Evolutionary conservation across 2,888 invertebrate species (phyloP), one percentile per base, ranked within the genome.

Genomic region (Eustalomyia histrio): DNA sequence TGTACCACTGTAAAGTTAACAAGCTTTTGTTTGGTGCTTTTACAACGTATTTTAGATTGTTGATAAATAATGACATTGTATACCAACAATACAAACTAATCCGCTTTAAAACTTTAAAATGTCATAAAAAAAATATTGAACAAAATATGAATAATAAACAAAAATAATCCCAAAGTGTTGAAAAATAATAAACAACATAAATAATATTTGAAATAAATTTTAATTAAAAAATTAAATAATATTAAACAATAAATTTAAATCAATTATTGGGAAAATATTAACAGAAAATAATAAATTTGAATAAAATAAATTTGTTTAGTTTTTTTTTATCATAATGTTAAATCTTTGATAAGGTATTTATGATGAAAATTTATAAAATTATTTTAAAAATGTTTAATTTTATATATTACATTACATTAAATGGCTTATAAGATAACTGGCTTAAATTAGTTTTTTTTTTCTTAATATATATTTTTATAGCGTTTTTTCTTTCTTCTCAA

Each of bases 81-180:
- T 35, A 47, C 21, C 60, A 61, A 78, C 61, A 72, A 78, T 72
- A 50, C 60, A 8, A 16, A 67, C 5, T 74, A 81, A 81, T 74
- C 81, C 67, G 81, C 65, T 78, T 81, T 74, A 68, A 29, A 81
- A 81, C 61, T 61, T 81, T 58, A 80, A 76, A 80, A 67, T 72
- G 67, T 72, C 76, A 71, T 65, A 63, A 64, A 80, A n/a, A 61
- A 58, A 53, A 47, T 52, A 69, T 69, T 76, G 57, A 68, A 73
- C 52, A 55, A 60, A 79, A n/a, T n/a, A n/a, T n/a, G n/a, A n/a
- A 75, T 35, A 55, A 55, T 17, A 39, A 21, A 58, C 64, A 29
- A 63, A 33, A 67, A 5, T 67, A 78, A 81, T 78, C 58, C 74
- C 14, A 67, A 75, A 71, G 74, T 81, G 81, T 71, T 74, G 78